Percentiles rank a stretch among this genome's conserved stretches.
Conservation (phyloP, 1,140 invertebrate genomes). For the Bemisia tabaci region DNA sequence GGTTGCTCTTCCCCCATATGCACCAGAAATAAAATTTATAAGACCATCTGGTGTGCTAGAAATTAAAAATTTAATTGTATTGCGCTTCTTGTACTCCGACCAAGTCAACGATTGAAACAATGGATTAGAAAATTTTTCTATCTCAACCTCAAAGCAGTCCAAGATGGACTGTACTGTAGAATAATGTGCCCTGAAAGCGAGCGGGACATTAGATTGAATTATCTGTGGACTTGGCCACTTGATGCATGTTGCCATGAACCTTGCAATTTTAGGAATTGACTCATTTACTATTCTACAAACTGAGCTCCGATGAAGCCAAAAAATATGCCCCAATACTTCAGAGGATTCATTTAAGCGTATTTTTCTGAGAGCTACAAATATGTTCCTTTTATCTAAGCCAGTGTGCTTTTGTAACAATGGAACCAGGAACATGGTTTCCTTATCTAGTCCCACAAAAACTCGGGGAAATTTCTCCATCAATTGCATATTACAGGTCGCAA, state of each 20-base stretch:
- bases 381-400: not conserved
- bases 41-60: conserved; percentile 30
- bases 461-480: too few relatives aligned
- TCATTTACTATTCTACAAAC: not conserved
- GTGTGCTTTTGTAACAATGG: not conserved
- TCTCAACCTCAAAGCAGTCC: conserved; percentile 12
- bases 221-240: not conserved
- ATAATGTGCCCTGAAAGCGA: not conserved
- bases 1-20: conserved; percentile 28
- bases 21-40: conserved; percentile 32
- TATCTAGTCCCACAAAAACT: not conserved
- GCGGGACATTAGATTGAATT: not conserved
- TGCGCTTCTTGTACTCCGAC: conserved; percentile 24
- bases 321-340: not conserved
- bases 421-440: not conserved
- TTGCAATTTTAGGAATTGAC: not conserved
- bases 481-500: too few relatives aligned
- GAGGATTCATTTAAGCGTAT: not conserved
- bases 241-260: not conserved
- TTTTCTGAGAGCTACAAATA: not conserved
- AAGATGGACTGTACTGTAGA: conserved; percentile 7
- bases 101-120: conserved; percentile 21
- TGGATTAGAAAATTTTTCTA: conserved; percentile 19
- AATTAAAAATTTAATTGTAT: conserved; percentile 32
- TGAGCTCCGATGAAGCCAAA: not conserved